A percentile compares a stretch with the other conserved stretches of the same genome.
phyloP scores from a whole-genome alignment of 1,140 invertebrate genomes.

The Brachionus calyciflorus region DNA sequence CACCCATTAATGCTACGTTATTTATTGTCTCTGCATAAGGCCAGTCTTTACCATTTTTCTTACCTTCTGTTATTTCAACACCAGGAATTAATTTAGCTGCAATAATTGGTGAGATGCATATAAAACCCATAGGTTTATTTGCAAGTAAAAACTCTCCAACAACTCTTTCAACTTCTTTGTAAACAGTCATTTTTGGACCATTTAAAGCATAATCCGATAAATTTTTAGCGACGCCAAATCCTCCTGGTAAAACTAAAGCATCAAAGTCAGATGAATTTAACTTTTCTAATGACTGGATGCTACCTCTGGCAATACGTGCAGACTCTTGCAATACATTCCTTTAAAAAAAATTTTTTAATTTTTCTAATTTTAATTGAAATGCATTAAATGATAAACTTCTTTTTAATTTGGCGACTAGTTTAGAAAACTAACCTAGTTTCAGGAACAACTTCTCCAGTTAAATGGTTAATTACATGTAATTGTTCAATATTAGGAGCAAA shows the following conservation, averaged over 20 bases:
- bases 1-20: slow-evolving; percentile 63
- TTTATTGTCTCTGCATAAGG: slow-evolving; percentile 64
- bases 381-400: no score
- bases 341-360: slow-evolving; percentile 36
- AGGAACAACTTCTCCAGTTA: slow-evolving; percentile 56
- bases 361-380: neutral
- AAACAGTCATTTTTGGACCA: slow-evolving; percentile 63
- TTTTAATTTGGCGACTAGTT: no score
- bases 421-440: slow-evolving; percentile 49
- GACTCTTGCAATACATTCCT: slow-evolving; percentile 66
- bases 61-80: slow-evolving; percentile 65
- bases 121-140: slow-evolving; percentile 65
- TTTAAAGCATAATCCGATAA: slow-evolving; percentile 66
- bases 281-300: slow-evolving; percentile 61
- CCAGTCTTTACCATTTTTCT: slow-evolving; percentile 60
- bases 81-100: slow-evolving; percentile 63
- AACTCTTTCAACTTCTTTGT: slow-evolving; percentile 62
- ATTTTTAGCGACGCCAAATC: slow-evolving; percentile 67
- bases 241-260: slow-evolving; percentile 67
- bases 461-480: slow-evolving; percentile 65
- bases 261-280: slow-evolving; percentile 59
- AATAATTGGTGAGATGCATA: slow-evolving; percentile 66
- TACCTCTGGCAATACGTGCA: slow-evolving; percentile 65
- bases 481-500: slow-evolving; percentile 66
- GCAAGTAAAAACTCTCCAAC: slow-evolving; percentile 64